Conservation (phyloP, 2,113 vertebrate genomes). For the Drymodes brunneopygia region DNA sequence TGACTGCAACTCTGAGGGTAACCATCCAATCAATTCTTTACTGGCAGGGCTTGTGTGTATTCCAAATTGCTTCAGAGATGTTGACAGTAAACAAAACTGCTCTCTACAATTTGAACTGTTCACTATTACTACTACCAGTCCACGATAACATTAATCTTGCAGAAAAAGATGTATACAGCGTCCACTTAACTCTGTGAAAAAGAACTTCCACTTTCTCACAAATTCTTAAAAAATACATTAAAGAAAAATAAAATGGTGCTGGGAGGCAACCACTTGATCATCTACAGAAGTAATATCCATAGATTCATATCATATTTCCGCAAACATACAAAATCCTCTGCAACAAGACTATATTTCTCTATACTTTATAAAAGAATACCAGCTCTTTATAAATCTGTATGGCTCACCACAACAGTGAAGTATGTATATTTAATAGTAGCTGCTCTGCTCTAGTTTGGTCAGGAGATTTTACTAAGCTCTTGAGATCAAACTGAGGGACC, state of each 20-base stretch:
- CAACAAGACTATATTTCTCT: neutral
- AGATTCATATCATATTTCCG: neutral
- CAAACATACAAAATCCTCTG: neutral
- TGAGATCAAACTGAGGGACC: neutral
- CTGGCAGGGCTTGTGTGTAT: neutral
- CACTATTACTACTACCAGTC: neutral
- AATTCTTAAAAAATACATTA: neutral
- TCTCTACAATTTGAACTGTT: neutral
- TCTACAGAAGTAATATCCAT: neutral
- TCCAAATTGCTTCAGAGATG: neutral
- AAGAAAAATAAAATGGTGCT: neutral
- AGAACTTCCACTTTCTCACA: neutral
- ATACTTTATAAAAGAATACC: neutral
- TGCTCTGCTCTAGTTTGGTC: neutral
- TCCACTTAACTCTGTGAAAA: neutral
- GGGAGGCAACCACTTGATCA: neutral
- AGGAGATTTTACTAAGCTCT: constrained; percentile 32
- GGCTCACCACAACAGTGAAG: neutral
- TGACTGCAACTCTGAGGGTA: neutral
- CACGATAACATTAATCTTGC: neutral
- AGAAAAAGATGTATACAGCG: neutral
- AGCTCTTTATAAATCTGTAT: neutral
- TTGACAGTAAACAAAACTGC: neutral
- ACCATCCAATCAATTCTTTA: neutral
- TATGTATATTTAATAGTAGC: neutral